Conservation (phyloP, 2,888 invertebrate species). For the Drosophila tanythrix region DNA sequence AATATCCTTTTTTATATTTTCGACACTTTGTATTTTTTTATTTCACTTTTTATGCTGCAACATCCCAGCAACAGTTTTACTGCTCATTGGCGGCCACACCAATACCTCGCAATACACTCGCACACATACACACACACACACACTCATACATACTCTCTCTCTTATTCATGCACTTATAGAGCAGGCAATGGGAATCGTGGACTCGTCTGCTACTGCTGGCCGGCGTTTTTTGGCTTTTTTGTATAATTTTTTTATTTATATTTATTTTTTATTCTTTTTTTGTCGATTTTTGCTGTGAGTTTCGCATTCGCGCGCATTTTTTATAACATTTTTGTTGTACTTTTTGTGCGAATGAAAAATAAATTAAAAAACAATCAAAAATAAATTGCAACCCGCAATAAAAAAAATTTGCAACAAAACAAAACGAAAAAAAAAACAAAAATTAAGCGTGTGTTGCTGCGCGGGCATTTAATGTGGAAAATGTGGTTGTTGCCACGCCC, state of each 20-base stretch:
- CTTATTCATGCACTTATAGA: conserved; percentile 46
- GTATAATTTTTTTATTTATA: conserved; percentile 19
- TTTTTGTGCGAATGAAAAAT: conserved; percentile 74
- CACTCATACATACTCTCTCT: not conserved
- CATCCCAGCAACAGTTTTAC: conserved; percentile 76
- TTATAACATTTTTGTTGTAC: conserved; percentile 54
- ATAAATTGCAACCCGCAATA: conserved; percentile 67
- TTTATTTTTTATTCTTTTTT: conserved; percentile 42
- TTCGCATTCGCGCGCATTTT: conserved; percentile 53
- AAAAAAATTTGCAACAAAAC: conserved; percentile 51
- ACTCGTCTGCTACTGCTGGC: conserved; percentile 65
- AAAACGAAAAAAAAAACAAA: conserved; percentile 31
- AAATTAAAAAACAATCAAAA: conserved; percentile 79
- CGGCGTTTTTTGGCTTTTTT: conserved; percentile 64
- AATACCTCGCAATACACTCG: conserved; percentile 30
- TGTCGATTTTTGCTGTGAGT: conserved; percentile 62
- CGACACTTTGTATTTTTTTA: conserved; percentile 58
- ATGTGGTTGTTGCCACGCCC: conserved; percentile 66
- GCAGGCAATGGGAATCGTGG: conserved; percentile 47
- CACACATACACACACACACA: conserved; percentile 20
- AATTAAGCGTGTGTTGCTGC: conserved; percentile 28
- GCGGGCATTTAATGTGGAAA: conserved; percentile 66
- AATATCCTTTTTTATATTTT: conserved; percentile 63
- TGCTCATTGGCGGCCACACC: conserved; percentile 70
- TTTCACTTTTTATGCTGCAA: conserved; percentile 50